Percentiles rank a stretch among this genome's conserved stretches.
Evolutionary conservation across 2,113 vertebrate genomes (phyloP).

Genomic region (Silurus glanis): DNA sequence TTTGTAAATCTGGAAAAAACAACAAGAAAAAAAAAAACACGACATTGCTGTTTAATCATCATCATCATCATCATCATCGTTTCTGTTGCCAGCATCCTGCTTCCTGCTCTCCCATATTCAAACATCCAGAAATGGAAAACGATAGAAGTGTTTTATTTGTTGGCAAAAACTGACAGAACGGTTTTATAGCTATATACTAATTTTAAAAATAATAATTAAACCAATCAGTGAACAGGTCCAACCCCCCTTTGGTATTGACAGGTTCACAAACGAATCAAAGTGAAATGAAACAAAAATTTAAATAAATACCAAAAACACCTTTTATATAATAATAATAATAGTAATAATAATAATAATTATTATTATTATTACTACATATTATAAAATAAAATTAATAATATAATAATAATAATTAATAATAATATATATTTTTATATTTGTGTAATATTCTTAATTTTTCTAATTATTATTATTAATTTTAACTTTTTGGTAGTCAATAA

Average conservation of each 20-base stretch:
- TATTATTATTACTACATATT: background rate
- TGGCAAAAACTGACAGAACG: background rate
- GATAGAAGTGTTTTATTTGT: background rate
- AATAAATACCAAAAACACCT: background rate
- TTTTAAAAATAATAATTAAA: background rate
- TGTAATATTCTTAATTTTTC: background rate
- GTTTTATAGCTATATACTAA: background rate
- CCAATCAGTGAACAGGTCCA: background rate
- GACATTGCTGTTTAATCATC: background rate
- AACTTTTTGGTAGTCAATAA: background rate
- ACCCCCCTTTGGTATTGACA: background rate
- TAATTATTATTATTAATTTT: background rate
- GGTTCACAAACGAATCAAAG: background rate
- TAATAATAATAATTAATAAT: background rate
- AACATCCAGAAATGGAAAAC: background rate
- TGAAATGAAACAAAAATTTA: background rate
- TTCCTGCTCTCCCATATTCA: background rate
- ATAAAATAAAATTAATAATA: background rate
- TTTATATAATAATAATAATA: background rate
- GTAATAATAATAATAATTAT: too few species aligned
- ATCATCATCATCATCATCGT: background rate
- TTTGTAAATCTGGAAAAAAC: slow-evolving; percentile 67
- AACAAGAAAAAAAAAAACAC: background rate
- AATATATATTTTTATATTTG: background rate
- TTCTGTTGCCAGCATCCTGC: background rate